Base-by-base conservation (phyloP, 2,797 vertebrate species). In the Kryptolebias ocellatus region DNA sequence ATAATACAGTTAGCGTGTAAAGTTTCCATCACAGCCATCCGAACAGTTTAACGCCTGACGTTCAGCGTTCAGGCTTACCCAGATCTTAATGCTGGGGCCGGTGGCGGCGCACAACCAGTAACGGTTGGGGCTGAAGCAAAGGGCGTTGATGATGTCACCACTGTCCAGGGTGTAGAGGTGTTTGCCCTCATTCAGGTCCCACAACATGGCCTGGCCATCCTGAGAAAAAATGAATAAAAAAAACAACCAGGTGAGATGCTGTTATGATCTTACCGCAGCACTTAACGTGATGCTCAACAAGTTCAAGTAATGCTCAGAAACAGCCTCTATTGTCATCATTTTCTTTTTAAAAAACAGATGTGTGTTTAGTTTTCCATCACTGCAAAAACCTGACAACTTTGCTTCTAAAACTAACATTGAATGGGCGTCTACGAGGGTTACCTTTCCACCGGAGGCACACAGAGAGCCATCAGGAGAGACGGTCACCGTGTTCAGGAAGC, bases 21-120 rank as follows among this genome's bases (percentile, higher is more conserved):
- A 60, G 62, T 83, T 84, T 80, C 37, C 93, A 84, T 95, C 94
- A 94, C 72, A 0, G 92, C 89, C n/a, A 51, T 58, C 63, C 1
- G 2, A 9, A 6, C 3, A 4, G 31, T 65, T 9, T 17, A 9
- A 45, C 0, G 1, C 37, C 0, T 6, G 0, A 15, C 0, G 12
- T 17, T 51, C 4, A 61, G 4, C 1, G 56, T 15, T 0, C 65
- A 4, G 15, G 47, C 12, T 72, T 80, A 98, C 98, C 98, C 98
- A 99, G 62, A 99, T 99, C 83, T 99, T 98, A 92, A 99, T 99
- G 90, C 97, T 98, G 79, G 98, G 97, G 0, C 98, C 98, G 0
- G 98, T 98, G 64, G 98, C 97, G 0, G 98, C 98, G 24, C 97
- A 99, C 2, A 99, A 95, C 98, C 98, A 99, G 76, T 98, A 99